phyloP scores from a whole-genome alignment of 1,140 invertebrate genomes.

The Steinernema feltiae region DNA sequence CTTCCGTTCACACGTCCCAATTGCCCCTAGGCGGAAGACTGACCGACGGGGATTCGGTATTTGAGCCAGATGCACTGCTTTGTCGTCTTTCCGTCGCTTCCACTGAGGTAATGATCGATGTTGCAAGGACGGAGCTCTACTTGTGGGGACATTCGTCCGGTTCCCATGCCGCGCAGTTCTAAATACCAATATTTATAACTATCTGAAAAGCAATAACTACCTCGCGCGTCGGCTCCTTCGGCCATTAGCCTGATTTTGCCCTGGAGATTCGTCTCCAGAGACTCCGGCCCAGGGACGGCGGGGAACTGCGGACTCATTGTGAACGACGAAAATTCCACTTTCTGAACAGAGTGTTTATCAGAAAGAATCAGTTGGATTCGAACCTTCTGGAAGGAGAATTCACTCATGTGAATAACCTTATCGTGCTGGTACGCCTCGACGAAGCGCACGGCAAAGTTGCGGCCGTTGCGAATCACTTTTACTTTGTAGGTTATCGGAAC shows the following conservation, averaged over 20 bases:
- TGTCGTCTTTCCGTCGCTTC: conserved; percentile 15
- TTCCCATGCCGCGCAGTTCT: conserved; percentile 22
- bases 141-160: conserved; percentile 30
- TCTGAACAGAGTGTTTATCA: not conserved
- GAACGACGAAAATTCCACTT: not conserved
- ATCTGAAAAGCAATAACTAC: no score
- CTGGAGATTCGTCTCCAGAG: conserved; percentile 18
- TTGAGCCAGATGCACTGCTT: conserved; percentile 31
- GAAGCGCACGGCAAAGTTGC: conserved; percentile 31
- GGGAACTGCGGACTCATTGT: conserved; percentile 23
- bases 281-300: conserved; percentile 13
- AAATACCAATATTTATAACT: no score
- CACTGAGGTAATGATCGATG: conserved; percentile 28
- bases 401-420: conserved; percentile 31
- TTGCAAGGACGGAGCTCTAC: conserved; percentile 28
- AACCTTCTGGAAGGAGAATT: conserved; percentile 34
- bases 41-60: conserved; percentile 33
- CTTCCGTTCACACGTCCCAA: not conserved
- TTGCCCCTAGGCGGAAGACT: not conserved
- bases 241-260: conserved; percentile 22
- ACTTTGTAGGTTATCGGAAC: conserved; percentile 31
- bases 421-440: conserved; percentile 32
- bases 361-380: not conserved
- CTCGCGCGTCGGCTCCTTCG: conserved; percentile 18
- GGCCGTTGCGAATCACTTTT: conserved; percentile 25